phyloP scores from a whole-genome alignment of 2,888 invertebrate genomes.

The Drosophila vallismaia region DNA sequence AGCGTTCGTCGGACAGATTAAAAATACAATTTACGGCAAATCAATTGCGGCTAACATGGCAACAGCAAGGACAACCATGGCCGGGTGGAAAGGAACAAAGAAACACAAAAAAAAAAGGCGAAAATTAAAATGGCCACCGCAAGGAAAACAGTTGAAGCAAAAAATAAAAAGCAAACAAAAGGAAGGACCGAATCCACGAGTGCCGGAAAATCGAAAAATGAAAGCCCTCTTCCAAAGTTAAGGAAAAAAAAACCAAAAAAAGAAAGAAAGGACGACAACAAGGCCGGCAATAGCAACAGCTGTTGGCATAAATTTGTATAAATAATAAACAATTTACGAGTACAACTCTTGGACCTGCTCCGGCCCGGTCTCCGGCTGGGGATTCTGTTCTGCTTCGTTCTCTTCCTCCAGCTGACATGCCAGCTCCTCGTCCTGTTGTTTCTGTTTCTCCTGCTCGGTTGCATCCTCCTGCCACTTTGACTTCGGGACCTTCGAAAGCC shows the following conservation, averaged over 20 bases:
- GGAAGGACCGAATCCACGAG: slow-evolving; percentile 16
- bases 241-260: slow-evolving; percentile 4
- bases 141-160: slow-evolving; percentile 55
- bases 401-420: not conserved
- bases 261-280: slow-evolving; percentile 25
- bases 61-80: slow-evolving; percentile 26
- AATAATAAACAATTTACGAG: slow-evolving; percentile 71
- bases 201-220: slow-evolving; percentile 36
- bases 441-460: not conserved
- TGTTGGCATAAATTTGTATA: slow-evolving; percentile 74
- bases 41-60: slow-evolving; percentile 76
- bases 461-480: not conserved
- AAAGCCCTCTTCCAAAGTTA: slow-evolving; percentile 28
- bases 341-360: slow-evolving; percentile 4
- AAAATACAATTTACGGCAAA: slow-evolving; percentile 79
- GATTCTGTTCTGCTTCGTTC: not conserved
- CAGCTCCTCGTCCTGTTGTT: not conserved
- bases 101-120: slow-evolving; percentile 31
- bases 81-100: not conserved
- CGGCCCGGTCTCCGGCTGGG: not conserved
- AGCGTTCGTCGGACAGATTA: slow-evolving; percentile 69
- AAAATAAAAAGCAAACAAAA: slow-evolving; percentile 72
- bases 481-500: not conserved
- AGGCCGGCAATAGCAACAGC: slow-evolving; percentile 60
- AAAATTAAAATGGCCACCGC: slow-evolving; percentile 61